Percentiles rank a stretch among this genome's conserved stretches.
Evolutionary conservation across 2,113 vertebrate species (phyloP).

Genomic region (Danio rerio): DNA sequence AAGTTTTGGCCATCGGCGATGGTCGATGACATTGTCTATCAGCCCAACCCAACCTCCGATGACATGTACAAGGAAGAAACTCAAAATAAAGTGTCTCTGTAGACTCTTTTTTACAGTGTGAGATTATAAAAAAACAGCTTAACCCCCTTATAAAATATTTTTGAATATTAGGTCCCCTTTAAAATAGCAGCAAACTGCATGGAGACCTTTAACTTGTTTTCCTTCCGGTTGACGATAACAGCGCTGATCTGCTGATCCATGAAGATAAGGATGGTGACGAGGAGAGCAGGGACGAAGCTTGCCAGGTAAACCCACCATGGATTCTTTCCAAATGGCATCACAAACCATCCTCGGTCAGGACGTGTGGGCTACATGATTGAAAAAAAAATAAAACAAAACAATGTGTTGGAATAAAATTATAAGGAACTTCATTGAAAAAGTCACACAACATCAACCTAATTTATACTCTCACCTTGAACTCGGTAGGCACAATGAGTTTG

Average conservation of each 20-base stretch:
- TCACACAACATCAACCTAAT: background rate
- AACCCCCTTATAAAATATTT: too few relatives aligned
- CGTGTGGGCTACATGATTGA: slow-evolving; percentile 84
- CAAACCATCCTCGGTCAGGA: slow-evolving; percentile 89
- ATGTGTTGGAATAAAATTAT: background rate
- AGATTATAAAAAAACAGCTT: too few relatives aligned
- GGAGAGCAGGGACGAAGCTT: slow-evolving; percentile 88
- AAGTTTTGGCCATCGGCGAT: too few relatives aligned
- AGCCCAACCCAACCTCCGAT: too few relatives aligned
- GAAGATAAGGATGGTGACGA: slow-evolving; percentile 98
- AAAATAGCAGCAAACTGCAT: background rate
- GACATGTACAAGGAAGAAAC: too few relatives aligned
- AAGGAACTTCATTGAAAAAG: background rate
- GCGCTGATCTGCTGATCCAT: slow-evolving; percentile 99
- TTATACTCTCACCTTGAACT: slow-evolving; percentile 80
- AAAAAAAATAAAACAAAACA: too few relatives aligned
- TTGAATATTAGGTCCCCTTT: too few relatives aligned
- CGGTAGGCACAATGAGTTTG: slow-evolving; percentile 89
- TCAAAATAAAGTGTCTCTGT: too few relatives aligned
- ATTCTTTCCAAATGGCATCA: slow-evolving; percentile 95
- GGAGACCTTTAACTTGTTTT: slow-evolving; percentile 90
- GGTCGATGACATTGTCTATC: too few relatives aligned
- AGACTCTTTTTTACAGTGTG: too few relatives aligned
- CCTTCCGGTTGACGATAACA: slow-evolving; percentile 94
- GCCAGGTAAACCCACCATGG: slow-evolving; percentile 95